phyloP scores from a whole-genome alignment of 1,140 invertebrate species.

The Sminthurides bifidus region DNA sequence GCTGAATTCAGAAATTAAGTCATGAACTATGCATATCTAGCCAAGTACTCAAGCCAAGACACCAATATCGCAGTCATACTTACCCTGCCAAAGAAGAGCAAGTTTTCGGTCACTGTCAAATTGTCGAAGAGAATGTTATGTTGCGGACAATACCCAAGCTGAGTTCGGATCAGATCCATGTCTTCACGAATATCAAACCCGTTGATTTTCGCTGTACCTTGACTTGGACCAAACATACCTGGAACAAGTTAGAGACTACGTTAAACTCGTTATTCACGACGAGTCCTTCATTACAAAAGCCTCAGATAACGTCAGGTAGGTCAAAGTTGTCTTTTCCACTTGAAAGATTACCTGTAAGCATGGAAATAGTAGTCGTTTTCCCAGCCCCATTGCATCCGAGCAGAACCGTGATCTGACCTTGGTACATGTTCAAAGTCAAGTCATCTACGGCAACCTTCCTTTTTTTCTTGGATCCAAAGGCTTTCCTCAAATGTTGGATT shows the following conservation, averaged over 20 bases:
- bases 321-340: neutral
- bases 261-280: neutral
- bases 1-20: conserved; percentile 5
- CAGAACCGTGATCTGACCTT: conserved; percentile 21
- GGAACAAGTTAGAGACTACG: neutral
- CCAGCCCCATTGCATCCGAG: conserved; percentile 50
- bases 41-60: neutral
- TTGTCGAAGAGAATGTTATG: conserved; percentile 85
- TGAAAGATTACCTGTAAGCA: conserved; percentile 53
- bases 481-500: conserved; percentile 12
- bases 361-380: conserved; percentile 69
- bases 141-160: conserved; percentile 82
- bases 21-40: neutral
- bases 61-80: neutral
- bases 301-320: neutral
- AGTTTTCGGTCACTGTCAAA: conserved; percentile 76
- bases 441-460: conserved; percentile 11
- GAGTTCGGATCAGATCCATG: conserved; percentile 48
- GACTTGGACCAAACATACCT: conserved; percentile 50
- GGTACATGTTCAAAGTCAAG: conserved; percentile 20
- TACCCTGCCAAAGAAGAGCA: conserved; percentile 69
- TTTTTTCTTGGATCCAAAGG: conserved; percentile 33
- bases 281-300: neutral
- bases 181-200: conserved; percentile 53
- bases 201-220: conserved; percentile 51